These are phyloP conservation scores for Dinoponera quadriceps DNA, from an alignment of 1,140 invertebrate species.

Conservation along the genomic window DNA sequence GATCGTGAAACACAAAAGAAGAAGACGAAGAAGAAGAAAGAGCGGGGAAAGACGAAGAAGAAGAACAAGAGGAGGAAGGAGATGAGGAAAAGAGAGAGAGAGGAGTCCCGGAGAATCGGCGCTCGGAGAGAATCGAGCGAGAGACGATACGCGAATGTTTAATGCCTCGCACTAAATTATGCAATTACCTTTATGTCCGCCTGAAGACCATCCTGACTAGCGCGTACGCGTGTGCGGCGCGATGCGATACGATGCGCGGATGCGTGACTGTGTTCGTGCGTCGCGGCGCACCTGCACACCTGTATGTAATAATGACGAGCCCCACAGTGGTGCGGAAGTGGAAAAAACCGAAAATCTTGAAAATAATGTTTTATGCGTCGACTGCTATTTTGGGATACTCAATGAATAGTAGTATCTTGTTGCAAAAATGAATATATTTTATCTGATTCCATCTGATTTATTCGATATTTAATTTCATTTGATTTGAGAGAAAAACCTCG, in stretches of 20 bases:
- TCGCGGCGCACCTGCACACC: conserved; percentile 24
- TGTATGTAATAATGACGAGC: background rate
- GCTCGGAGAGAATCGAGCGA: conserved; percentile 49
- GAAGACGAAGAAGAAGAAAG: background rate
- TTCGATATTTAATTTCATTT: too few relatives aligned
- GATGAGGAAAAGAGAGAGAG: background rate
- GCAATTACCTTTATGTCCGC: conserved; percentile 78
- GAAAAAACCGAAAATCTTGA: too few relatives aligned
- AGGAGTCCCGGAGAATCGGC: conserved; percentile 6
- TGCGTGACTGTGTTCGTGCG: conserved; percentile 3
- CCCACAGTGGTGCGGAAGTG: too few relatives aligned
- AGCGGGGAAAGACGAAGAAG: background rate
- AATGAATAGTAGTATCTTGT: too few relatives aligned
- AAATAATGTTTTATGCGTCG: too few relatives aligned
- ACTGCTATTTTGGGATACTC: too few relatives aligned
- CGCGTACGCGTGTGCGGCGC: background rate
- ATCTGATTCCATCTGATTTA: too few relatives aligned
- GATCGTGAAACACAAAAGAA: conserved; percentile 53
- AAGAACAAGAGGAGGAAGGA: background rate
- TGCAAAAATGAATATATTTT: too few relatives aligned
- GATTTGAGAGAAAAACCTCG: too few relatives aligned
- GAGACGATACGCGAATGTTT: conserved; percentile 73
- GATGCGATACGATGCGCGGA: background rate
- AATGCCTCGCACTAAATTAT: conserved; percentile 78
- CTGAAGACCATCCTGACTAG: conserved; percentile 64